Evolutionary conservation across 2,888 invertebrate species (phyloP).

Genomic region (Embidobia sp.): DNA sequence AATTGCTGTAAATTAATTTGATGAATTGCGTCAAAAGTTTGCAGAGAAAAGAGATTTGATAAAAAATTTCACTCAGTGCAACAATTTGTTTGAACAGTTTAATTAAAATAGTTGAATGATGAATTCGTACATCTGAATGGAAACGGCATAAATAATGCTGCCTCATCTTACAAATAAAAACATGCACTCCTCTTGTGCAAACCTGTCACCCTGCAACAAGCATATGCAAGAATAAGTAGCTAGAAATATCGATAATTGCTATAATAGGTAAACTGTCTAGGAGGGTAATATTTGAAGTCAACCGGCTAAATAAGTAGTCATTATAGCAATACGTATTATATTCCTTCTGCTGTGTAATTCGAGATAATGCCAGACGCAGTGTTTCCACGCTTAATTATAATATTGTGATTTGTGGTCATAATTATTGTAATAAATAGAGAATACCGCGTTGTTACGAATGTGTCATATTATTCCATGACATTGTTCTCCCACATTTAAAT

Average conservation of each 20-base stretch:
- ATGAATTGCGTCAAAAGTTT: too few species aligned
- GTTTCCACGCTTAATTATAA: conserved; percentile 56
- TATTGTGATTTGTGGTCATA: conserved; percentile 59
- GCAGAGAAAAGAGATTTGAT: too few species aligned
- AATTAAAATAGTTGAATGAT: neutral
- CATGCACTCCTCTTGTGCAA: conserved; percentile 33
- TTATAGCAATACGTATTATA: conserved; percentile 47
- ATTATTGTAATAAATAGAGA: conserved; percentile 60
- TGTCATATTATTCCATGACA: conserved; percentile 31
- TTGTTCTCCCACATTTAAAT: conserved; percentile 37
- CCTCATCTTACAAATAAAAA: conserved; percentile 4
- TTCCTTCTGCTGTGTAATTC: conserved; percentile 52
- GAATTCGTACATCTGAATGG: neutral
- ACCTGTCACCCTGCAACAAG: conserved; percentile 30
- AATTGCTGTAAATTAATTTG: too few species aligned
- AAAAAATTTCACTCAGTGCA: too few species aligned
- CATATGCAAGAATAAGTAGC: conserved; percentile 35
- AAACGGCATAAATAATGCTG: conserved; percentile 22
- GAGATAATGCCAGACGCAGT: conserved; percentile 54
- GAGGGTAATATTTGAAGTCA: conserved; percentile 53
- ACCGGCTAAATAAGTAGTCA: conserved; percentile 49
- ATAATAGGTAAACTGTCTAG: conserved; percentile 51
- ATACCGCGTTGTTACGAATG: conserved; percentile 44
- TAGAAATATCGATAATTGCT: conserved; percentile 46
- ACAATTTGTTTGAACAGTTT: neutral